phyloP scores from a whole-genome alignment of 2,888 invertebrate species.

The Caenorhabditis japonica region DNA sequence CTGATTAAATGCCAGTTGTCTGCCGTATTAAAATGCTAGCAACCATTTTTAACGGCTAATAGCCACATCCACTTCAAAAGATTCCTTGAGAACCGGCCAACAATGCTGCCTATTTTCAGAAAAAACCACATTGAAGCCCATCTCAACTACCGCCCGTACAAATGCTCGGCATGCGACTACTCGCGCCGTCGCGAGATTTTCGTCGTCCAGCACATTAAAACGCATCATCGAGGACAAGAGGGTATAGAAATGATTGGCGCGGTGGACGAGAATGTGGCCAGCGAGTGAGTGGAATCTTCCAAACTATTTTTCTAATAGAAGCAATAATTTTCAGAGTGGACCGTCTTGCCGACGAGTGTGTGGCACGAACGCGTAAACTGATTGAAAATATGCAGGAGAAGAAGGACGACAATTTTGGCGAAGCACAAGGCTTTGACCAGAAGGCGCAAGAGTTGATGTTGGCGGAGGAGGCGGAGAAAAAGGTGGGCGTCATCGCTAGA shows the following conservation, averaged over 20 bases:
- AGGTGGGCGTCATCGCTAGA: conserved; percentile 24
- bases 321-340: conserved; percentile 30
- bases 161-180: conserved; percentile 42
- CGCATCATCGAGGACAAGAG: conserved; percentile 12
- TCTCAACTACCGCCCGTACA: conserved; percentile 47
- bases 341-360: conserved; percentile 44
- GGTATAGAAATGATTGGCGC: conserved; percentile 15
- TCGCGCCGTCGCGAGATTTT: conserved; percentile 44
- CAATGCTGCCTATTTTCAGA: no score
- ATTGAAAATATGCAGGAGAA: conserved; percentile 40
- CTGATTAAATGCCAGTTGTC: no score
- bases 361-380: conserved; percentile 26
- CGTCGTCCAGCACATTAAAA: conserved; percentile 41
- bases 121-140: conserved; percentile 51
- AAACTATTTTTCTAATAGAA: background rate
- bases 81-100: no score
- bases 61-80: no score
- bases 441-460: conserved; percentile 38
- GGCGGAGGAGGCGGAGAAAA: conserved; percentile 29
- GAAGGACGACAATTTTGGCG: conserved; percentile 33
- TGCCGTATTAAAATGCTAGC: no score
- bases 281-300: conserved; percentile 33
- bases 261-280: conserved; percentile 22
- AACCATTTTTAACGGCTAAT: no score
- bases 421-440: conserved; percentile 27